These are phyloP conservation scores for Acanthosepion esculentum DNA, from an alignment of 2,888 invertebrate genomes.

Conservation along the genomic window DNA sequence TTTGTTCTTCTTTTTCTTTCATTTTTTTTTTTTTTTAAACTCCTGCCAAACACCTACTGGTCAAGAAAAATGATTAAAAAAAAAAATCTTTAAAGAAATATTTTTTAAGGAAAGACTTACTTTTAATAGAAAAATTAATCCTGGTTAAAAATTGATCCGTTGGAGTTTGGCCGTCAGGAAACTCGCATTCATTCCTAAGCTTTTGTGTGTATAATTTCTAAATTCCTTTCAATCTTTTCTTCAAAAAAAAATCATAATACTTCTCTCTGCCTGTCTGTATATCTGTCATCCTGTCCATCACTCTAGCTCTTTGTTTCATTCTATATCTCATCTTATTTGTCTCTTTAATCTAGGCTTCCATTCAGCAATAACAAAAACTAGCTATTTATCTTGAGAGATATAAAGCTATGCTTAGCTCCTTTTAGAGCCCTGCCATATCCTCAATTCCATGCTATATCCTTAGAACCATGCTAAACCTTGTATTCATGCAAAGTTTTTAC, in stretches of 20 bases:
- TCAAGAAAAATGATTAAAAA: neutral
- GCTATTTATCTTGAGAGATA: neutral
- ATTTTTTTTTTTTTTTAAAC: conserved; percentile 4
- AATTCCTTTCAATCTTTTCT: neutral
- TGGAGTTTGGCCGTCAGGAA: neutral
- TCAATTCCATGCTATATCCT: neutral
- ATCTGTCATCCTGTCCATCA: neutral
- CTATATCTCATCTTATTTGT: neutral
- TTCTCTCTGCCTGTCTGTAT: neutral
- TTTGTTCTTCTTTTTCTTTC: neutral
- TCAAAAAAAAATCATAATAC: too few species aligned
- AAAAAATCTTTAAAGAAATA: neutral
- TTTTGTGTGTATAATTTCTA: neutral
- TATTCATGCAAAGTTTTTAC: neutral
- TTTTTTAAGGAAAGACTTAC: neutral
- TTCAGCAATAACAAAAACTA: conserved; percentile 18
- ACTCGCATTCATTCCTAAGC: conserved; percentile 6
- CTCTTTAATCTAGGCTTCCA: neutral
- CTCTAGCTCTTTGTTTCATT: neutral
- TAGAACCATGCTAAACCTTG: neutral
- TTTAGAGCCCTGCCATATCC: neutral
- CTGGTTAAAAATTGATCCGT: neutral
- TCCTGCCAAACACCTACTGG: conserved; percentile 40
- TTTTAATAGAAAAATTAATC: neutral
- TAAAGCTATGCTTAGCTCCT: neutral